A percentile compares a stretch with the other conserved stretches of the same genome.
Evolutionary conservation across 2,888 invertebrate genomes (phyloP).

Genomic region (Barypeithes pellucidus): DNA sequence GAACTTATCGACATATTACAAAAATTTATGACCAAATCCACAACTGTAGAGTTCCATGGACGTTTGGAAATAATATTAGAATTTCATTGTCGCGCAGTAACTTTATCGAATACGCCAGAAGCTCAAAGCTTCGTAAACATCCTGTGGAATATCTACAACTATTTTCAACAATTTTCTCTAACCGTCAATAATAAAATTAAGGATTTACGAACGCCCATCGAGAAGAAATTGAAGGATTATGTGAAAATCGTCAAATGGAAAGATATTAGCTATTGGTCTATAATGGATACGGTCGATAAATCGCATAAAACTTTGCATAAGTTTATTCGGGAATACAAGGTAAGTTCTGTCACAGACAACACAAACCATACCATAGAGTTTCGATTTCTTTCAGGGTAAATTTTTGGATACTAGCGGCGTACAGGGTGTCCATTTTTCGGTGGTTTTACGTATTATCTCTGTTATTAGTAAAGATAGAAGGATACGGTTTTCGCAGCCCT

Average conservation of each 20-base stretch:
- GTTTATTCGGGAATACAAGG: slow-evolving; percentile 89
- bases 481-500: too few relatives aligned
- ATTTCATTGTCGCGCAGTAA: slow-evolving; percentile 86
- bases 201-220: slow-evolving; percentile 85
- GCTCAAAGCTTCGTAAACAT: slow-evolving; percentile 77
- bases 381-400: too few relatives aligned
- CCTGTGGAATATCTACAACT: slow-evolving; percentile 87
- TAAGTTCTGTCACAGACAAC: too few relatives aligned
- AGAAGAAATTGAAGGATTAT: slow-evolving; percentile 93
- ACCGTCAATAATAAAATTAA: slow-evolving; percentile 79
- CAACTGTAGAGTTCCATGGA: slow-evolving; percentile 87
- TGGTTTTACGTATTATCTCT: too few relatives aligned
- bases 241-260: slow-evolving; percentile 97
- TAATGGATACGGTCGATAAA: slow-evolving; percentile 90
- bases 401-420: too few relatives aligned
- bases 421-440: too few relatives aligned
- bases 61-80: slow-evolving; percentile 85
- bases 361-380: too few relatives aligned
- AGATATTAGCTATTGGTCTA: slow-evolving; percentile 94
- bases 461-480: too few relatives aligned
- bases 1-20: slow-evolving; percentile 78
- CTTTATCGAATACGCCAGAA: slow-evolving; percentile 62
- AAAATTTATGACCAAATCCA: slow-evolving; percentile 87
- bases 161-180: slow-evolving; percentile 85
- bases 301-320: slow-evolving; percentile 91